Percentiles rank a stretch among this genome's conserved stretches.
Evolutionary conservation across 2,113 vertebrate genomes (phyloP).

Genomic region (Anthoscopus minutus): DNA sequence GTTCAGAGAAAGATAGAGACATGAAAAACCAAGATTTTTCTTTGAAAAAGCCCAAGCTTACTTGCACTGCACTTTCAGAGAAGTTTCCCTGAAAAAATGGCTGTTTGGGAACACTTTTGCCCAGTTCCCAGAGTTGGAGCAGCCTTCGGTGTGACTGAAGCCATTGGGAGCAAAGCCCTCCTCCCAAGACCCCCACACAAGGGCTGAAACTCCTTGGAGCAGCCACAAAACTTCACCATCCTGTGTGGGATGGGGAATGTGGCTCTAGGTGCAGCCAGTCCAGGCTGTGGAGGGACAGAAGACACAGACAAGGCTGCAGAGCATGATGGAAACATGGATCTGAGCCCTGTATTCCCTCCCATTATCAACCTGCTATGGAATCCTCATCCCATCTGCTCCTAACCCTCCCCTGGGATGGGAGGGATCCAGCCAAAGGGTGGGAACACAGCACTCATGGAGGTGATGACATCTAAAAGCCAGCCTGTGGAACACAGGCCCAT

Average conservation of each 20-base stretch:
- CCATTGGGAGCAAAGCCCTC: not conserved
- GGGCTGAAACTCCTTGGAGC: not conserved
- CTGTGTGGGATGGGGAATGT: not conserved
- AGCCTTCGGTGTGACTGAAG: not conserved
- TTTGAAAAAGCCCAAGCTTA: not conserved
- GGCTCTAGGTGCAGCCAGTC: not conserved
- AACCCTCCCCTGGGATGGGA: not conserved
- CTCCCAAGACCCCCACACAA: accelerated
- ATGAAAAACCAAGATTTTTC: not conserved
- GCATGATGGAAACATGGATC: not conserved
- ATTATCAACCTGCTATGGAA: not conserved
- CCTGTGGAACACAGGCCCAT: not conserved
- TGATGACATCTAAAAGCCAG: not conserved
- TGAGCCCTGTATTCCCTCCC: not conserved
- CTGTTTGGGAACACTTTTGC: not conserved
- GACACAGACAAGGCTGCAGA: accelerated
- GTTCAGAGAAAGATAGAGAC: not conserved
- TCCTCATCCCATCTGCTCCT: not conserved
- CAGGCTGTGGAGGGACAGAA: not conserved
- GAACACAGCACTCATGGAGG: not conserved
- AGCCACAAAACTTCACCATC: too few species aligned
- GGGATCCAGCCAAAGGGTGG: not conserved
- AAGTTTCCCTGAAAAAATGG: not conserved
- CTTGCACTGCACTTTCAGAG: not conserved
- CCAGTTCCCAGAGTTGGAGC: accelerated